phyloP scores from a whole-genome alignment of 2,797 vertebrate genomes.

The Pseudochirops cupreus region DNA sequence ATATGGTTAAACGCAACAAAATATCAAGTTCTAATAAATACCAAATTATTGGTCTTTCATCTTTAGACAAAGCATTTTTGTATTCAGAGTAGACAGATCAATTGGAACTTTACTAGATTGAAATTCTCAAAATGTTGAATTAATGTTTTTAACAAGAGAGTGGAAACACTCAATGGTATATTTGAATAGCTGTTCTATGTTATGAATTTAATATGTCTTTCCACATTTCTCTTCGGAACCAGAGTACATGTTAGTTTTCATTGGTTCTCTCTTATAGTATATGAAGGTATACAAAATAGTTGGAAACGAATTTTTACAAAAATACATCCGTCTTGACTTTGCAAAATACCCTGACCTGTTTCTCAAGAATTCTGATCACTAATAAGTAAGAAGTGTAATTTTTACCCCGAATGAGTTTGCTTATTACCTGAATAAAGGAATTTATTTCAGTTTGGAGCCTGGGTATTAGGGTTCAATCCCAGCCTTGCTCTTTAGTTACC shows the following conservation, averaged over 20 bases:
- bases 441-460: background rate
- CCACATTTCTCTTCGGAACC: background rate
- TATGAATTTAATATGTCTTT: constrained; percentile 22
- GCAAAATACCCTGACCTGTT: constrained; percentile 32
- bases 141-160: constrained; percentile 8
- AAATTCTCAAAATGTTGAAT: constrained; percentile 42
- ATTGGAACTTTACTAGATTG: constrained; percentile 32
- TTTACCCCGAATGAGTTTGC: background rate
- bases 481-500: background rate
- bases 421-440: background rate
- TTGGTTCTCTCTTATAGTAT: constrained; percentile 15
- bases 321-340: constrained; percentile 35
- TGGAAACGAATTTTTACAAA: constrained; percentile 47
- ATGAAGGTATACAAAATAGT: background rate
- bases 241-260: background rate
- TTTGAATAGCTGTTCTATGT: constrained; percentile 30
- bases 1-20: constrained; percentile 20
- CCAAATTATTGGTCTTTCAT: constrained; percentile 34
- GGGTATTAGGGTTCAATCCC: background rate
- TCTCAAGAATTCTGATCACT: background rate
- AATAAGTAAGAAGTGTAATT: background rate
- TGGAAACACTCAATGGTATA: constrained; percentile 10
- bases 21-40: constrained; percentile 41
- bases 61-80: constrained; percentile 48
- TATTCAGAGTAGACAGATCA: background rate